Base-by-base conservation (phyloP, 2,888 invertebrate genomes). In the Mythimna impura region DNA sequence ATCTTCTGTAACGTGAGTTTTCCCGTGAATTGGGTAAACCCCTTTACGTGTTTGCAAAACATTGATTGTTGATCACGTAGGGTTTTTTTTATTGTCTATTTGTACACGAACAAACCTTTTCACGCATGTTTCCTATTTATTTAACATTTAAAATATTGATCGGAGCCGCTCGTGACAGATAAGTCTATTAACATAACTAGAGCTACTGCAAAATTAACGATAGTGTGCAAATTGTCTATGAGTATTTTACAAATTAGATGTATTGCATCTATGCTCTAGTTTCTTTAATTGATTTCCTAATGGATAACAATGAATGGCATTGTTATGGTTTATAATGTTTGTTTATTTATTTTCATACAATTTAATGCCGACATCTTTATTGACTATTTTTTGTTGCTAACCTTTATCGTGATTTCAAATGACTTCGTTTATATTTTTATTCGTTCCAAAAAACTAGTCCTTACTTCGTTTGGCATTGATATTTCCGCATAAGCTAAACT, bases 21-120 rank as follows among this genome's bases (percentile, higher is more conserved):
- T 86, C 76, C 82, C 82, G 76, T 76, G 62, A 68, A 78, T 77
- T 86, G 86, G 85, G 88, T 80, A 87, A 89, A 88, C 82, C 82
- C 86, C 81, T 80, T 82, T 86, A 79, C 86, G 88, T 89, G 89
- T 88, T 91, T 90, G 89, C 88, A 89, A 89, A 88, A 88, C 88
- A 86, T 86, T 82, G 86, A 83, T 85, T 73, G 75, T 86, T 78
- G 61, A 76, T 66, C 74, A 78, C 72, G n/a, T 79, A 78, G 64
- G 55, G 50, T 10, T 66, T 68, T 66, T 43, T 76, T 70, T 67
- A 60, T 14, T 60, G 34, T 30, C 17, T 10, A 17, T 61, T 10
- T 20, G 25, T 25, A 50, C 20, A 60, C 14, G 1, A 30, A 63
- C 30, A 47, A 14, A 34, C 8, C 4, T 20, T 30, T 62, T 30